Evolutionary conservation across 2,888 invertebrate genomes (phyloP), one percentile per base, ranked within the genome.

Genomic region (Opisthograptis luteolata): DNA sequence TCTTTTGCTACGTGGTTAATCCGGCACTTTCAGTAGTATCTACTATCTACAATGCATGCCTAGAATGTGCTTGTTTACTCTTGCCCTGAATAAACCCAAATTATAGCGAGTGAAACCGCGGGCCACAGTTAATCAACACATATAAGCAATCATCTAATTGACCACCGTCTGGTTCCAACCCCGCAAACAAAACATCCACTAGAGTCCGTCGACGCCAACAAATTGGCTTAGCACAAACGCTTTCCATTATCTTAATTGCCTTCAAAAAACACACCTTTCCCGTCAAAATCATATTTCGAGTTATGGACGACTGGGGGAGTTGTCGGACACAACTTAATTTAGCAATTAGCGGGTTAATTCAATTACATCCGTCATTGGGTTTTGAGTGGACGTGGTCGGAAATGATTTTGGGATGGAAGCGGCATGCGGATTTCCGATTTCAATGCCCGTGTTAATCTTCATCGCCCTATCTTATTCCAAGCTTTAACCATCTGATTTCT

Each of bases 311-410:
- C 73, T 66, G 65, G 71, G 69, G 74, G 65, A 66, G 68, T 17
- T 37, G 37, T 70, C 70, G 69, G 79, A 75, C 79, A 73, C 81
- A 81, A 86, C 87, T 88, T 88, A 82, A 90, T 88, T 84, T 84
- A 76, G 75, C 87, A 87, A 88, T 89, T 89, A 87, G 83, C 76
- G 79, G 77, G 50, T 80, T 88, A 87, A 88, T 87, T 85, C 83
- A 81, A 87, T 89, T 84, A 87, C 80, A 84, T 79, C 82, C 82
- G 79, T 87, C 88, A 86, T 79, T 75, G 60, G 55, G 14, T 51
- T 50, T n/a, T 46, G 53, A 58, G 55, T 49, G 60, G 58, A 55
- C 45, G 44, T 25, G 24, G 13, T 20, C 42, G 50, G 40, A 40
- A 45, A 22, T 35, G 50, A 45, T 51, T 50, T 28, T 10, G 35